Base-by-base conservation (phyloP, 2,888 invertebrate genomes). In the Sinodicranocentrus sp. region DNA sequence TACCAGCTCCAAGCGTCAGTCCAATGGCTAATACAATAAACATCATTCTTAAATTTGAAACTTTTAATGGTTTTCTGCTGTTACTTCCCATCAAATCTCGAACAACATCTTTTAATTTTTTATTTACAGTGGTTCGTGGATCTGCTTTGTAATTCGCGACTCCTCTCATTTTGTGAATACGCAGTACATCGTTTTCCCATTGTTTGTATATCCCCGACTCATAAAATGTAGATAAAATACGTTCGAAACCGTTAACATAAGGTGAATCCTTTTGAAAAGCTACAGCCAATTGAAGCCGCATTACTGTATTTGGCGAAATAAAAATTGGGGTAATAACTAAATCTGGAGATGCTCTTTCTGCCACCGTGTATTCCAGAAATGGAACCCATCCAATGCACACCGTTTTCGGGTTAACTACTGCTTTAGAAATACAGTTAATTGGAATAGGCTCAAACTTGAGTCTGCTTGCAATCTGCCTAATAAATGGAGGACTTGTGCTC, bases 331-430 rank as follows among this genome's bases (percentile, higher is more conserved):
- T 39, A 0, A 57, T 19, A 25, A 72, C 26, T 2, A 23, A 2
- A 23, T 75, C 73, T 2, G 72, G 73, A 0, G 82, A 73, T 1
- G 82, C 82, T 15, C n/a, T 28, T 25, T 72, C 67, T 21, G 82
- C 82, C 1, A 48, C 39, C 0, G 25, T 33, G 6, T 57, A 73
- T 21, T 67, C 25, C 19, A 82, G 23, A 15, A 67, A 82, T 0
- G 82, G 68, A 33, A 57, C 25, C 82, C 82, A 82, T 10, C 82
- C 82, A 33, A 75, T 75, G n/a, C 82, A 82, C 5, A 68, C 82
- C 0, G 75, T 68, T 39, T 82, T 82, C 1, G 73, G 75, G 25
- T 59, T 68, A 15, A 82, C 1, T 0, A 68, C 57, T 21, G 72
- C 44, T 39, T 67, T 19, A 0, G 17, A n/a, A 19, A 68, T 67